phyloP scores from a whole-genome alignment of 30 jellyfish, hydroid and myxozoan species.

The Chrysaora quinquecirrha region DNA sequence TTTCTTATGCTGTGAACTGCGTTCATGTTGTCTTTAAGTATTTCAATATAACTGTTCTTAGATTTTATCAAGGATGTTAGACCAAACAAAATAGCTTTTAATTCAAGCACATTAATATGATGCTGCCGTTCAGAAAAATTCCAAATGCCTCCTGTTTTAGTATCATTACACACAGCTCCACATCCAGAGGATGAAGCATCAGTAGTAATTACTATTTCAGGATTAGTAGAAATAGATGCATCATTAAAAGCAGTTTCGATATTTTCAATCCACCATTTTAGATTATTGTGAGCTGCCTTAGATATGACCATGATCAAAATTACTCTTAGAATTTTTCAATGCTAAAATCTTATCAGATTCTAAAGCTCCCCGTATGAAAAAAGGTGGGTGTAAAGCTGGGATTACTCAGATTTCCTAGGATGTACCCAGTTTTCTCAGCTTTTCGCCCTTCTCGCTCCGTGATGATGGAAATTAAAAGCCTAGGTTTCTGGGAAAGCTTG shows the following conservation, averaged over 20 bases:
- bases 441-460: no score
- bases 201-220: background rate
- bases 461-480: no score
- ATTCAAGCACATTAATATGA: conserved; percentile 19
- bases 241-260: background rate
- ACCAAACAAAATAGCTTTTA: conserved; percentile 32
- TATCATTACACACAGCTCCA: conserved; percentile 3
- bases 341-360: no score
- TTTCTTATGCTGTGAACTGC: conserved; percentile 29
- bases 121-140: background rate
- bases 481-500: no score
- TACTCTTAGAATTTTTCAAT: no score
- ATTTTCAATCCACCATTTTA: background rate
- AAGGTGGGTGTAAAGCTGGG: no score
- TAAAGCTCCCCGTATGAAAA: no score
- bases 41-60: background rate
- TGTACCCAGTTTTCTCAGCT: no score
- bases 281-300: background rate
- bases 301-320: background rate
- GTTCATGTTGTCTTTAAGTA: conserved; percentile 36
- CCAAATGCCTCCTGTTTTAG: conserved; percentile 10
- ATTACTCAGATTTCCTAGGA: no score
- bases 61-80: background rate
- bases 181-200: background rate
- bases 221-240: background rate